These are phyloP conservation scores for Orthosia gracilis DNA, from an alignment of 2,888 invertebrate genomes.

Conservation along the genomic window DNA sequence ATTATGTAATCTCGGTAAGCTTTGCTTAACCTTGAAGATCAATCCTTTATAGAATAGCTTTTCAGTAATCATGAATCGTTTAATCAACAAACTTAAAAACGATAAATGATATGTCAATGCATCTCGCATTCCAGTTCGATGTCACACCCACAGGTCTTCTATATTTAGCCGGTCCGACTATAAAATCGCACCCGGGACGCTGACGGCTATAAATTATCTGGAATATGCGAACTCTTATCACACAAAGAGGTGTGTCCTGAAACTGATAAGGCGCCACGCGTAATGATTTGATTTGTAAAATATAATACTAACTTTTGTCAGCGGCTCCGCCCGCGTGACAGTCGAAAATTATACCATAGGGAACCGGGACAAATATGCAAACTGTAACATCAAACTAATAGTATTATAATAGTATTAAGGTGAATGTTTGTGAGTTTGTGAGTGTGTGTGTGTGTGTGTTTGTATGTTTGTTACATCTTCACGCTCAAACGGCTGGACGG, in stretches of 20 bases:
- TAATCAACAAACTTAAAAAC: neutral
- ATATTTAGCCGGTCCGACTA: conserved; percentile 47
- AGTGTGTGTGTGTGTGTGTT: too few species aligned
- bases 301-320: too few species aligned
- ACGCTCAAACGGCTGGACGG: too few species aligned
- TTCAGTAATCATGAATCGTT: neutral
- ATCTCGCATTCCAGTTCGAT: conserved; percentile 41
- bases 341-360: too few species aligned
- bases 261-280: conserved; percentile 35
- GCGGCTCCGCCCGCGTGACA: too few species aligned
- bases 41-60: neutral
- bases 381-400: too few species aligned
- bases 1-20: too few species aligned
- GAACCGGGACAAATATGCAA: too few species aligned
- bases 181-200: conserved; percentile 29
- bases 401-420: too few species aligned
- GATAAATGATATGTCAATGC: conserved; percentile 41
- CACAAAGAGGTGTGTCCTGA: conserved; percentile 36
- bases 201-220: conserved; percentile 29
- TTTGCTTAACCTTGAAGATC: too few species aligned
- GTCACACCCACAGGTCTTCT: conserved; percentile 48
- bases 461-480: too few species aligned
- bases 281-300: neutral
- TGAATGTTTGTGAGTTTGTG: too few species aligned
- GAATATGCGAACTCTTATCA: conserved; percentile 39